Conservation (phyloP, 2,113 vertebrate species). For the Orientallactaga bullata region DNA sequence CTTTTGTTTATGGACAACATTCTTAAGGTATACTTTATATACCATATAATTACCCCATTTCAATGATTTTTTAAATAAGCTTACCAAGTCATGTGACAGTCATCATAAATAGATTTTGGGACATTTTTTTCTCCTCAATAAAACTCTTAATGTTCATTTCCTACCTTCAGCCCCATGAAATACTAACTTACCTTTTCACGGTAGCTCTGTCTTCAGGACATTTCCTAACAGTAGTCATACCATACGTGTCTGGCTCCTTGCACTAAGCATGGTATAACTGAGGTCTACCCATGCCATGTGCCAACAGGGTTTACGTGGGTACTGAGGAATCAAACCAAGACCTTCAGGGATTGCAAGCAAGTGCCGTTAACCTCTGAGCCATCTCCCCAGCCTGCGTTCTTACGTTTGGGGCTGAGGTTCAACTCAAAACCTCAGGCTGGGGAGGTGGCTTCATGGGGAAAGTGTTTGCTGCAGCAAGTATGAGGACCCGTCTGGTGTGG, state of each 20-base stretch:
- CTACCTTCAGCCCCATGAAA: neutral
- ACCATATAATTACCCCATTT: neutral
- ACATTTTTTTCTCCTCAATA: neutral
- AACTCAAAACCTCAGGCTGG: no score
- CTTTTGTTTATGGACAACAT: neutral
- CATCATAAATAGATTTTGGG: neutral
- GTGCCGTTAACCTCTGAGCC: no score
- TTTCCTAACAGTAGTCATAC: neutral
- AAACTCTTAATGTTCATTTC: neutral
- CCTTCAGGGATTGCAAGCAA: no score
- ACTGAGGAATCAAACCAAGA: no score
- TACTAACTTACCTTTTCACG: neutral
- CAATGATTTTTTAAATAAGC: neutral
- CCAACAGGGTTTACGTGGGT: no score
- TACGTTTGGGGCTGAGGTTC: no score
- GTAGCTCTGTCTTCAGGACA: neutral
- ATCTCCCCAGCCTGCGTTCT: no score
- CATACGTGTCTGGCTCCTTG: constrained; percentile 6
- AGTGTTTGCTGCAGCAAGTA: no score
- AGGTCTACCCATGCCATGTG: neutral
- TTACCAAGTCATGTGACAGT: neutral
- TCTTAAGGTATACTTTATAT: neutral
- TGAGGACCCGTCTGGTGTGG: no score
- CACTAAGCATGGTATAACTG: neutral
- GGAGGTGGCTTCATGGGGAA: no score